Percentiles rank a stretch among this genome's conserved stretches.
Conservation (phyloP, 2,113 vertebrate species). For the Danionella cerebrum region DNA sequence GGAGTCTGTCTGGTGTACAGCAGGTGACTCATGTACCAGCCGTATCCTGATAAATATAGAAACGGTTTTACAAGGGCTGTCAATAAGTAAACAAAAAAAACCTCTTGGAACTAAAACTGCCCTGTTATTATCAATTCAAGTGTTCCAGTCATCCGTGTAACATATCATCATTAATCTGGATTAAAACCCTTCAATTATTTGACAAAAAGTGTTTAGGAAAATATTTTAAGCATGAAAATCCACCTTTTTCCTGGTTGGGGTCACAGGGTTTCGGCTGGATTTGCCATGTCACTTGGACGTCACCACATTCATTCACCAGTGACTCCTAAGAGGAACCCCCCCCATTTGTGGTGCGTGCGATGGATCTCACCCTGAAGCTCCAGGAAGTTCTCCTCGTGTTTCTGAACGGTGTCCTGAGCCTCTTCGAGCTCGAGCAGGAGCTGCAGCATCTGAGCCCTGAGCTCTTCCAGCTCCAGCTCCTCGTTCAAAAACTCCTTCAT, state of each 20-base stretch:
- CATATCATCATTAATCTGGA: no score
- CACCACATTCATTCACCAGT: no score
- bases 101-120: neutral
- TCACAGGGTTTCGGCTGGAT: no score
- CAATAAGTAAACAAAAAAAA: neutral
- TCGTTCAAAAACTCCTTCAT: conserved; percentile 62
- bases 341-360: no score
- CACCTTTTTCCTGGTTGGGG: no score
- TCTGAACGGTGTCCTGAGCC: conserved; percentile 68
- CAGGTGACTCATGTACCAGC: neutral
- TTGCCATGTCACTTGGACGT: no score
- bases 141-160: no score
- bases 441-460: conserved; percentile 75
- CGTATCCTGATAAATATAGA: neutral
- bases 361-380: conserved; percentile 76
- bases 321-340: no score
- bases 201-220: no score
- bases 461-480: conserved; percentile 74
- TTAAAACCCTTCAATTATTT: no score
- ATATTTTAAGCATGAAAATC: no score
- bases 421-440: conserved; percentile 80
- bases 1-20: neutral
- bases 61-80: neutral
- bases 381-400: conserved; percentile 75
- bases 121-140: no score